These are phyloP conservation scores for Sebastes taczanowskii DNA, from an alignment of 2,797 vertebrate species.

Conservation along the genomic window DNA sequence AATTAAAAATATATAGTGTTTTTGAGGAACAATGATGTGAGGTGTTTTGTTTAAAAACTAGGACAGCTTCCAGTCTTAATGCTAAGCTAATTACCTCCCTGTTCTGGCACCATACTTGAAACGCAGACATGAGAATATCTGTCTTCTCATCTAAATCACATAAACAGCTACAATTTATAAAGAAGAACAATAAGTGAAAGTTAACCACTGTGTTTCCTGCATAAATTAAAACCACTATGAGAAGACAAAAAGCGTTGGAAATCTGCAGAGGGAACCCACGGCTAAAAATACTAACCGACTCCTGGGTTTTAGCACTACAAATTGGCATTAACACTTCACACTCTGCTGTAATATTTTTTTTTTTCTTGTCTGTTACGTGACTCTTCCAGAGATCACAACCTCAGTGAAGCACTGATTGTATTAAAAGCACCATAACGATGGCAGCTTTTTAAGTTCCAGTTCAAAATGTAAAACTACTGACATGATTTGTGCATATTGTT, in stretches of 20 bases:
- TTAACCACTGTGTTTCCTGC: not conserved
- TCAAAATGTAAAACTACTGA: constrained; percentile 48
- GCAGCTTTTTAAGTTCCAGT: constrained; percentile 26
- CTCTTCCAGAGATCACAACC: constrained; percentile 45
- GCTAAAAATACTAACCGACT: not conserved
- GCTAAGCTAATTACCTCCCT: not conserved
- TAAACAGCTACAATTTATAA: not conserved
- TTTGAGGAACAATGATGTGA: not conserved
- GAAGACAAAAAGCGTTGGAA: not conserved
- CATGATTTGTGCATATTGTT: constrained; percentile 18
- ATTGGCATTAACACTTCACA: not conserved
- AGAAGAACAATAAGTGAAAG: not conserved
- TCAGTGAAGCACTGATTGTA: constrained; percentile 46
- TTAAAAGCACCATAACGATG: constrained; percentile 13
- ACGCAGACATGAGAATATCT: not conserved
- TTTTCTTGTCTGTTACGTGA: constrained; percentile 7
- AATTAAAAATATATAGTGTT: not conserved
- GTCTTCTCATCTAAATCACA: not conserved
- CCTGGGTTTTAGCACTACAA: not conserved
- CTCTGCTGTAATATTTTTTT: not conserved
- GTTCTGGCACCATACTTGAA: not conserved
- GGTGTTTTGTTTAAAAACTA: not conserved
- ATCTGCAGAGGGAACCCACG: not conserved
- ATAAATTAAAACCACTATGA: not conserved
- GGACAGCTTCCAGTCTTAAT: not conserved